Base-by-base conservation (phyloP, 2,797 vertebrate genomes). In the Huso huso region DNA sequence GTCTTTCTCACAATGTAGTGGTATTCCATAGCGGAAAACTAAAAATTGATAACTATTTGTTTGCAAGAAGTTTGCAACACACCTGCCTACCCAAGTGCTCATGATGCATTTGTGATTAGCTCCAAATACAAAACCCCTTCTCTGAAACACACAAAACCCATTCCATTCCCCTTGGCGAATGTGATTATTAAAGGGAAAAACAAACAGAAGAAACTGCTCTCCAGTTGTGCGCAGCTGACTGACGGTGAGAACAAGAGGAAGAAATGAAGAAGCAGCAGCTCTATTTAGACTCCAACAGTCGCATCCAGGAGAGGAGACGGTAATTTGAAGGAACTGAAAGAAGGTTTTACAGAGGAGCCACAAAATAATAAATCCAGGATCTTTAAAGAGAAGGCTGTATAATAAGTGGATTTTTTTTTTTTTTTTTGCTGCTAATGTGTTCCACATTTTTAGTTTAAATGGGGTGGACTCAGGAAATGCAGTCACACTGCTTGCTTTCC, bases 371-470 rank as follows among this genome's bases (percentile, higher is more conserved):
- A 81, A 84, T 83, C 81, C 77, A 85, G 80, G 79, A 83, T 49
- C 60, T 61, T 67, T 67, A 67, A 62, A 67, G 66, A 48, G 49
- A 61, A 78, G 69, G 53, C 74, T 62, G 49, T 53, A 60, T 52
- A 67, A 62, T 67, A 62, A 51, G 66, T 37, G 63, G 15, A 48
- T 69, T 50, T 62, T 48, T 62, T 48, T 58, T n/a, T 77, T 70
- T 73, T 55, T 80, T 74, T 78, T 80, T 74, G 74, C 86, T 73
- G 0, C 84, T 92, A 88, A 90, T 90, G 83, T 72, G 76, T 91
- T 93, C 90, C 90, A 92, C 87, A 90, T 92, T 92, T 82, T 84
- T 87, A 88, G 84, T 86, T 87, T 87, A 88, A 90, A 88, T 85
- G 83, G 84, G 86, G 83, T 78, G 79, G 77, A 86, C 79, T 88